Base-by-base conservation (phyloP, 2,113 vertebrate species). In the Clinocottus analis region DNA sequence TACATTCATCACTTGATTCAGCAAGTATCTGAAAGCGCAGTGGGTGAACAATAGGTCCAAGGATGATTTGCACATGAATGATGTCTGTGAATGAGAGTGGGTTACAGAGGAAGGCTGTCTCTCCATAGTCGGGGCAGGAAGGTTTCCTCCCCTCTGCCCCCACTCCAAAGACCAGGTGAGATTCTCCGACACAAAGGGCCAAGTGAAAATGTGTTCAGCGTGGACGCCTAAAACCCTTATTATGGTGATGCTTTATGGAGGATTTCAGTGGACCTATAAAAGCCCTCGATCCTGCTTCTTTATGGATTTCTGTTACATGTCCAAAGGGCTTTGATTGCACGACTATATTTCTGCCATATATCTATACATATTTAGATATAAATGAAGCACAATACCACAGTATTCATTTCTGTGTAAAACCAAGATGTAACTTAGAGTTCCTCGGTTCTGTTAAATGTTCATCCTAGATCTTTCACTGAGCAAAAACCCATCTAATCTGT, bases 1-100 rank as follows among this genome's bases (percentile, higher is more conserved):
- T 90, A 90, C 85, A 90, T 93, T 85, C 93, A 91, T 93, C 87
- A 87, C 88, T 92, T 83, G 85, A 91, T 94, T 92, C 87, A 91
- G 87, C 86, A 92, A 92, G 91, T 93, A 93, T 93, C 88, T 91
- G 83, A 90, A 90, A 87, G 90, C 79, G 61, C 79, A 80, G 83
- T 14, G 84, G 69, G 67, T 79, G 91, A 89, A 94, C 92, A 94
- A 93, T 90, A 49, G 88, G 64, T 63, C 64, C 84, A 76, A 67
- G 85, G 86, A 85, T 89, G 82, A 94, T 94, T 94, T 94, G 92
- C 94, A 94, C 94, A 95, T 94, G 94, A 95, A 94, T 94, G 91
- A 87, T 41, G 91, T 92, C 88, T 90, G 80, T 94, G 92, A 94
- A 93, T 93, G 89, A 88, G 88, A 86, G 92, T 91, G 90, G 86